These are phyloP conservation scores for Corapipo altera DNA, from an alignment of 2,113 vertebrate genomes.

Conservation along the genomic window DNA sequence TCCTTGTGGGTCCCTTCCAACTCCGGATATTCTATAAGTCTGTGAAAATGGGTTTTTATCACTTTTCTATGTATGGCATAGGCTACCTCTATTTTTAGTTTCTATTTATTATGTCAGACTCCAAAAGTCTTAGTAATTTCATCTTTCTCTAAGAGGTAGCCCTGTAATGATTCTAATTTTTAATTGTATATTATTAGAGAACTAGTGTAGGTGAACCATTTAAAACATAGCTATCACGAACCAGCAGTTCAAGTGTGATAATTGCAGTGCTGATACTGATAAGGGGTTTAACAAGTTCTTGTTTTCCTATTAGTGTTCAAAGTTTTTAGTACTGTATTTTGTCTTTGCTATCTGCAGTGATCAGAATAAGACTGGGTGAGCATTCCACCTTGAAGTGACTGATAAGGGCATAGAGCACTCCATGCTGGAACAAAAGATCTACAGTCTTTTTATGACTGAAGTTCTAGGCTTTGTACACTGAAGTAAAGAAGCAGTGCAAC, in stretches of 20 bases:
- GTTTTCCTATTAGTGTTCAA: not conserved
- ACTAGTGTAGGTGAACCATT: not conserved
- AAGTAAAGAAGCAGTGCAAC: slow-evolving; percentile 43
- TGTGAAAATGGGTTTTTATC: not conserved
- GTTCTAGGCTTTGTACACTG: slow-evolving; percentile 37
- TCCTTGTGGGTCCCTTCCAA: not conserved
- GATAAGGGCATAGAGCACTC: slow-evolving; percentile 22
- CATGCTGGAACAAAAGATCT: slow-evolving; percentile 68
- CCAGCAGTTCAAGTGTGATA: not conserved
- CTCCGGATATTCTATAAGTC: not conserved
- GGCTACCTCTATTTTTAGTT: not conserved
- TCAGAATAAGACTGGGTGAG: slow-evolving; percentile 70
- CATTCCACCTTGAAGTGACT: slow-evolving; percentile 68
- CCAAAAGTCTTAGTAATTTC: not conserved
- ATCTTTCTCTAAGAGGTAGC: not conserved
- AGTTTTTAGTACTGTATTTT: not conserved
- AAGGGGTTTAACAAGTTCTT: not conserved
- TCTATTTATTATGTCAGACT: not conserved
- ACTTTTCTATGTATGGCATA: not conserved
- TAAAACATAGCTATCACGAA: not conserved
- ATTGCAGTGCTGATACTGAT: not conserved
- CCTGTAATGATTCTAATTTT: not conserved
- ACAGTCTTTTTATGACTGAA: slow-evolving; percentile 58
- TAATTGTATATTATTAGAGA: not conserved
- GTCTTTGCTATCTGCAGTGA: slow-evolving; percentile 33